phyloP scores from a whole-genome alignment of 2,113 vertebrate genomes.

The Entelurus aequoreus region DNA sequence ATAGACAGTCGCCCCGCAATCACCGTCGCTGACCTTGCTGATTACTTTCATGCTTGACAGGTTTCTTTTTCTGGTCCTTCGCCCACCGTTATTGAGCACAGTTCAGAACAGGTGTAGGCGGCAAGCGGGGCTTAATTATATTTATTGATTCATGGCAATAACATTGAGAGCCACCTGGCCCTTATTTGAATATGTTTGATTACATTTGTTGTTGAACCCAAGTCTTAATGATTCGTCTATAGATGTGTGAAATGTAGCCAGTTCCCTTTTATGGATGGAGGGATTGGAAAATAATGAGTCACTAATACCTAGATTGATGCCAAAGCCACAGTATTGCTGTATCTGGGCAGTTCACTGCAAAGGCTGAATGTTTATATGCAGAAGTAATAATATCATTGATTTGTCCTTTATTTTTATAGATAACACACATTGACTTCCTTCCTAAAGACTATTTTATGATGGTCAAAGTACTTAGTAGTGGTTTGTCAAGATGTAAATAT shows the following conservation, averaged over 20 bases:
- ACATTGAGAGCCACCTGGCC: constrained; percentile 7
- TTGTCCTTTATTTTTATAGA: no score
- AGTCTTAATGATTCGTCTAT: constrained; percentile 1
- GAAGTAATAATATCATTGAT: no score
- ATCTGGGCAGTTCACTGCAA: no score
- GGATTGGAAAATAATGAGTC: constrained; percentile 21
- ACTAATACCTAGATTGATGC: no score
- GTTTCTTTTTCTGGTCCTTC: constrained; percentile 23
- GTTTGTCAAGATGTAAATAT: no score
- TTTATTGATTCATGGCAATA: constrained; percentile 37
- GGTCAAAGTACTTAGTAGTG: no score
- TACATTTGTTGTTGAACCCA: constrained; percentile 1
- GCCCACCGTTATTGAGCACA: constrained; percentile 19
- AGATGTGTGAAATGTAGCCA: constrained; percentile 1
- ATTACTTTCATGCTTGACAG: constrained; percentile 48
- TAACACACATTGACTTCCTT: no score
- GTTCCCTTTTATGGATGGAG: constrained; percentile 5
- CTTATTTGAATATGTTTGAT: constrained; percentile 15
- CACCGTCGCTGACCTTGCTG: constrained; percentile 42
- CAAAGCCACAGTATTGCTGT: no score
- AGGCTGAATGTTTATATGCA: no score
- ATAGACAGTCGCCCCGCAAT: constrained; percentile 33
- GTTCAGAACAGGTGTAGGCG: constrained; percentile 3
- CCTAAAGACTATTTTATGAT: no score
- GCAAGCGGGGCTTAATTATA: constrained; percentile 21